Percentiles rank a stretch among this genome's conserved stretches.
Conservation (phyloP, 2,797 vertebrate genomes). For the Lacerta viridis region DNA sequence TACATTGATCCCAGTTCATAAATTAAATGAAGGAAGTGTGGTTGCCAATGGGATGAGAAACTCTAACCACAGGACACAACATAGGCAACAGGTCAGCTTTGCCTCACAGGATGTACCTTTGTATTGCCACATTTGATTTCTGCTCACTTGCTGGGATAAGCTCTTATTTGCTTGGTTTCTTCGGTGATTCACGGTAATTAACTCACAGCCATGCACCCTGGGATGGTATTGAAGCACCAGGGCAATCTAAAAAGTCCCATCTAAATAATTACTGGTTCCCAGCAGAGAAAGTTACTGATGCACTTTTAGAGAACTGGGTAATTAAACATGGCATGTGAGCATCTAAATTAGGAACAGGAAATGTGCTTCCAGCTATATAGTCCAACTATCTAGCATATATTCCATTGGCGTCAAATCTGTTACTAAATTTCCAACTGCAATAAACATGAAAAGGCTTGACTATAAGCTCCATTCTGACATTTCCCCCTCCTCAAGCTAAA, state of each 20-base stretch:
- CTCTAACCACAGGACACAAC: not conserved
- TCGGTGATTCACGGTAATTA: not conserved
- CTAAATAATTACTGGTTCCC: conserved; percentile 32
- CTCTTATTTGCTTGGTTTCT: not conserved
- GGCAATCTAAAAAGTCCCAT: conserved; percentile 20
- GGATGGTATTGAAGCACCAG: not conserved
- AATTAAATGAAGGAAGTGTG: not conserved
- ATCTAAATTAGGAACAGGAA: conserved; percentile 18
- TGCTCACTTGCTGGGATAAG: not conserved
- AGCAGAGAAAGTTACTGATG: not conserved
- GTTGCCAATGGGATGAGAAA: not conserved
- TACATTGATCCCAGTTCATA: not conserved
- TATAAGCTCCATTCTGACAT: not conserved
- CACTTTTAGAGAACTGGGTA: conserved; percentile 36
- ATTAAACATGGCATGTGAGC: conserved; percentile 35
- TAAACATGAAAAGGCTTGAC: not conserved
- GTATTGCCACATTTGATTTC: rapidly evolving
- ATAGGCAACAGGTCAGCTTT: not conserved
- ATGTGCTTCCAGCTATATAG: not conserved
- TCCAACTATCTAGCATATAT: not conserved
- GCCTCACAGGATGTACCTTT: not conserved
- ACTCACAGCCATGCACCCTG: not conserved
- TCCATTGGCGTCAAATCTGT: not conserved
- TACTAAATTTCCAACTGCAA: not conserved
- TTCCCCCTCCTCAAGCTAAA: not conserved